phyloP scores from a whole-genome alignment of 2,113 vertebrate species.

The Callospermophilus lateralis region DNA sequence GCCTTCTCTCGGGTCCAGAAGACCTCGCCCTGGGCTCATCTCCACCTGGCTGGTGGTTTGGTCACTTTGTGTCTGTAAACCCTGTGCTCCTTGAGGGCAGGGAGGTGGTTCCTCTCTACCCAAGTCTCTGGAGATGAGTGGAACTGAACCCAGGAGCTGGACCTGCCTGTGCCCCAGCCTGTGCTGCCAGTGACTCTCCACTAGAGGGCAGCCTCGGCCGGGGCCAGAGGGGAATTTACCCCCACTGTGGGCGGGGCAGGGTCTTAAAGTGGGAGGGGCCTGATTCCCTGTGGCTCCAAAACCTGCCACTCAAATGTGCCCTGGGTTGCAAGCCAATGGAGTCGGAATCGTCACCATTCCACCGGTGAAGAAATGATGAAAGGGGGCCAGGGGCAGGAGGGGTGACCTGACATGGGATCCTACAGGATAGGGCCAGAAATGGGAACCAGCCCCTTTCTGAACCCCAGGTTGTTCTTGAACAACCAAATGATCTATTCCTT shows the following conservation, averaged over 20 bases:
- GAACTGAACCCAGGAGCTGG: neutral
- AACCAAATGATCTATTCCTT: neutral
- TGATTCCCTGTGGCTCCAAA: neutral
- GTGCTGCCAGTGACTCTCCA: conserved; percentile 38
- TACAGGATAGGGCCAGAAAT: no score
- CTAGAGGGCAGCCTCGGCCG: conserved; percentile 76
- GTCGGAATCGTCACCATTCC: neutral
- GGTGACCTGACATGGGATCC: neutral
- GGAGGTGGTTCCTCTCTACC: neutral
- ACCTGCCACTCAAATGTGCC: neutral
- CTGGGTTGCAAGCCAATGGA: accelerated
- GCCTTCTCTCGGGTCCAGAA: neutral
- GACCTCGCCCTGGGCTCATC: accelerated
- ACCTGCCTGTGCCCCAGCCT: neutral
- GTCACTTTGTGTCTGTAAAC: neutral
- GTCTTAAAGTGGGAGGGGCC: neutral
- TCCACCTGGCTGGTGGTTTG: neutral
- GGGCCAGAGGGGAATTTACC: neutral
- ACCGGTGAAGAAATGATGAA: neutral
- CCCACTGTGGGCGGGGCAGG: neutral
- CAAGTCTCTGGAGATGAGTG: neutral
- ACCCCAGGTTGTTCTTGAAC: neutral
- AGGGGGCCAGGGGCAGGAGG: neutral
- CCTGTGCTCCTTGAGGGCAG: neutral
- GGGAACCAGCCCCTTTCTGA: neutral